Percentiles rank a stretch among this genome's conserved stretches.
phyloP scores from a whole-genome alignment of 2,113 vertebrate species.

The Argyrosomus japonicus region DNA sequence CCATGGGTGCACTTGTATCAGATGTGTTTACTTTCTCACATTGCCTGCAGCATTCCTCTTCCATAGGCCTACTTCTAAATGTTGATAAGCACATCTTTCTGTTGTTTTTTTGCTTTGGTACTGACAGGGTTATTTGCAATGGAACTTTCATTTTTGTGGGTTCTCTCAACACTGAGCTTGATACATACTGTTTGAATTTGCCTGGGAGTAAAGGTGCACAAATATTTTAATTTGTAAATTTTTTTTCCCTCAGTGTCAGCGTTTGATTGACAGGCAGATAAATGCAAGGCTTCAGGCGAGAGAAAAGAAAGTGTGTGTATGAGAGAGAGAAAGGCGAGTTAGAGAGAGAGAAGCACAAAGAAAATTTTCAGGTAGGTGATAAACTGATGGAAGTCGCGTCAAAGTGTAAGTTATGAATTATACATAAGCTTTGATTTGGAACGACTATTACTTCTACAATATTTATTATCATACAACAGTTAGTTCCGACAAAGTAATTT shows the following conservation, averaged over 20 bases:
- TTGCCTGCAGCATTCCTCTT: constrained; percentile 60
- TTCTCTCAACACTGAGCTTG: constrained; percentile 55
- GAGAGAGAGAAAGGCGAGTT: background rate
- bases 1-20: constrained; percentile 52
- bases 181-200: constrained; percentile 53
- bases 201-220: constrained; percentile 60
- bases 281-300: constrained; percentile 59
- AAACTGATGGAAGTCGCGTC: constrained; percentile 25
- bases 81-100: constrained; percentile 49
- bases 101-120: constrained; percentile 29
- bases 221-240: constrained; percentile 63
- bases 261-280: constrained; percentile 72
- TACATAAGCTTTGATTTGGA: constrained; percentile 20
- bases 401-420: constrained; percentile 30
- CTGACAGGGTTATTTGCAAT: constrained; percentile 46
- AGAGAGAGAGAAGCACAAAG: constrained; percentile 12
- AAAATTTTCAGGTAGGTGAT: constrained; percentile 14
- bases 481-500: too few species aligned
- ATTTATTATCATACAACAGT: background rate
- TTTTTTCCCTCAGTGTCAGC: background rate
- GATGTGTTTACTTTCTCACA: constrained; percentile 64
- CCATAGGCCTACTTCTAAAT: constrained; percentile 49
- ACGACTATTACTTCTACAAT: background rate
- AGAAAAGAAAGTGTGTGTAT: constrained; percentile 15
- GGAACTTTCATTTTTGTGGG: constrained; percentile 30